A percentile compares a stretch with the other conserved stretches of the same genome.
Evolutionary conservation across 2,797 vertebrate genomes (phyloP).

Genomic region (Chaunax sp.): DNA sequence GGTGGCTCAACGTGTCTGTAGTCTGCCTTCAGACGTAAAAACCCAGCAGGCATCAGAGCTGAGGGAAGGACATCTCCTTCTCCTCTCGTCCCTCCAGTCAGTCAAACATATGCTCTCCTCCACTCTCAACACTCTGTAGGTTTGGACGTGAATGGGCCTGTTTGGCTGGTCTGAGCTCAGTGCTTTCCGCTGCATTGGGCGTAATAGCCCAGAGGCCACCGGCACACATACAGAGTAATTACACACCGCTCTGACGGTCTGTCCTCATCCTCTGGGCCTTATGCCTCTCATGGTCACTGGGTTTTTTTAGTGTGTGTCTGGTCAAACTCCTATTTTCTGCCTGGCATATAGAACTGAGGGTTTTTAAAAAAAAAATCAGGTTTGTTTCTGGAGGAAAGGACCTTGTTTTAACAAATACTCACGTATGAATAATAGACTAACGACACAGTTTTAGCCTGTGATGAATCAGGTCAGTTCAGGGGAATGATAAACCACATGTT

Average conservation of each 20-base stretch:
- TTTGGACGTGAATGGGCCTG: conserved; percentile 63
- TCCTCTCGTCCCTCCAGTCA: conserved; percentile 26
- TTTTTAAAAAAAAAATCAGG: conserved; percentile 15
- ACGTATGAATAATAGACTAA: neutral
- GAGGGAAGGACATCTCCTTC: conserved; percentile 43
- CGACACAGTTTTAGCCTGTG: neutral
- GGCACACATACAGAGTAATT: conserved; percentile 69
- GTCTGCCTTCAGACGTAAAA: conserved; percentile 55
- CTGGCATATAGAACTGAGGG: conserved; percentile 8
- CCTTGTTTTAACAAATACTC: neutral
- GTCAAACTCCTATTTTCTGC: conserved; percentile 49
- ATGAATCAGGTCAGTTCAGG: conserved; percentile 27
- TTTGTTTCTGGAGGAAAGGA: conserved; percentile 17
- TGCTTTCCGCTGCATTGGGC: conserved; percentile 65
- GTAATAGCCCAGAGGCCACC: conserved; percentile 66
- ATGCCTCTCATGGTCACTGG: conserved; percentile 62
- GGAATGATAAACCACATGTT: conserved; percentile 71
- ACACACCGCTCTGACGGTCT: conserved; percentile 62
- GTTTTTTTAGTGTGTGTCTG: conserved; percentile 21
- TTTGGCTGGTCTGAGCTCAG: conserved; percentile 45
- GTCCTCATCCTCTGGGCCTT: conserved; percentile 63
- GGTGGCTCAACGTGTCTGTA: conserved; percentile 59
- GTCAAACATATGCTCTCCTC: conserved; percentile 57
- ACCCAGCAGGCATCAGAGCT: conserved; percentile 47
- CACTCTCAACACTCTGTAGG: conserved; percentile 38